Evolutionary conservation across 2,888 invertebrate species (phyloP), one percentile per base, ranked within the genome.

Genomic region (Stenolophus ochropezus): DNA sequence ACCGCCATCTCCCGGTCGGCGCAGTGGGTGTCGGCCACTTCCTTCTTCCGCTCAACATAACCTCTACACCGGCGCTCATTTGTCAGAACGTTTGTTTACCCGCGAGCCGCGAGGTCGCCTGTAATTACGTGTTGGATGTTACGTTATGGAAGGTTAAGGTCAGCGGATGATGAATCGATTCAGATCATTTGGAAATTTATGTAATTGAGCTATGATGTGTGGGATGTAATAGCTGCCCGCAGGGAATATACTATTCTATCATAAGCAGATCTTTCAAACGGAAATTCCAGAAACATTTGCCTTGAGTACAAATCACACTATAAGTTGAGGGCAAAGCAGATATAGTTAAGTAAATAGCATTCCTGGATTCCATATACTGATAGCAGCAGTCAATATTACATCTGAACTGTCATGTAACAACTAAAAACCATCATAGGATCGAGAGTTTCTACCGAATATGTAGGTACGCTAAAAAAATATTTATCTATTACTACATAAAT

Each of bases 41-140:
- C 65, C 65, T 69, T 69, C 65, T 69, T 69, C 65, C 65, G 65
- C 65, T 69, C 33, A 2, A 11, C 61, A 23, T 61, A 61, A 61
- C 61, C 61, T 61, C 61, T 61, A 61, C 65, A 69, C 65, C 65
- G 61, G 14, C 27, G 65, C 27, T 33, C 65, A 69, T 69, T 69
- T 69, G 65, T 69, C 65, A 69, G 65, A 23, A 33, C 65, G 65
- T 69, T 69, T 69, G 65, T 69, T 69, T 69, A 69, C 33, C 33
- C 20, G 23, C 61, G 56, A 20, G 21, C 56, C 65, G 16, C 27
- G 33, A 69, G 33, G 16, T 69, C 65, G 21, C 16, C 6, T 6
- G 8, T 69, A 69, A 69, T 69, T 69, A 69, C 27, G 65, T 69
- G 65, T 69, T 69, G 65, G 61, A 61, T 61, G 61, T 61, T 61